These are phyloP conservation scores for Ectemnius cavifrons DNA, from an alignment of 2,888 invertebrate species.

Conservation along the genomic window DNA sequence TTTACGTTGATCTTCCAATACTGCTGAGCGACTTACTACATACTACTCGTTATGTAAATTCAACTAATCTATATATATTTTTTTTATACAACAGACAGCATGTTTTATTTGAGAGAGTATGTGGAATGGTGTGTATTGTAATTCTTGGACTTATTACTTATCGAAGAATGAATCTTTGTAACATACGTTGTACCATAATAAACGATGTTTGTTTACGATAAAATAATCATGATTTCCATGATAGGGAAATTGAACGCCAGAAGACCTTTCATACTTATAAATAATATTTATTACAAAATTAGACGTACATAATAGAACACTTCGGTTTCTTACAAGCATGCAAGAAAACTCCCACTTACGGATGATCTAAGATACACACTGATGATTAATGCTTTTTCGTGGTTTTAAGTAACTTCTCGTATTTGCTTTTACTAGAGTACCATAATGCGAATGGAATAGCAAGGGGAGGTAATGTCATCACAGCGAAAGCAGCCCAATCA, in stretches of 20 bases:
- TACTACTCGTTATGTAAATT: constrained; percentile 3
- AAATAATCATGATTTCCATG: not conserved
- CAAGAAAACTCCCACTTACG: constrained; percentile 56
- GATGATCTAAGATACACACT: constrained; percentile 39
- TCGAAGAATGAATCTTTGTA: constrained; percentile 2
- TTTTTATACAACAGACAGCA: no score
- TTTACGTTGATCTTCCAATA: constrained; percentile 9
- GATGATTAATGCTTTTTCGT: constrained; percentile 81
- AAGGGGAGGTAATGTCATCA: constrained; percentile 97
- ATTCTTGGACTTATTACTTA: no score
- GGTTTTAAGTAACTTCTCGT: constrained; percentile 87
- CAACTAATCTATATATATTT: constrained; percentile 8
- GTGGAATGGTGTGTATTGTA: no score
- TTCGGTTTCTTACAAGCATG: constrained; percentile 67
- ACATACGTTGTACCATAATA: constrained; percentile 24
- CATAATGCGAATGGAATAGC: constrained; percentile 96
- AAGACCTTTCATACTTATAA: constrained; percentile 61
- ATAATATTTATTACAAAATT: constrained; percentile 74
- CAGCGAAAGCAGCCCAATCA: constrained; percentile 97
- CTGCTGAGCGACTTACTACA: not conserved
- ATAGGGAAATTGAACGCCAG: not conserved
- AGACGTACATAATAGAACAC: constrained; percentile 65
- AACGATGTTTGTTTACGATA: constrained; percentile 20
- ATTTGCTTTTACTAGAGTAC: constrained; percentile 97
- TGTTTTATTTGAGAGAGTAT: no score